A percentile compares a stretch with the other conserved stretches of the same genome.
Evolutionary conservation across 2,888 invertebrate species (phyloP).

Genomic region (Agrotis segetum): DNA sequence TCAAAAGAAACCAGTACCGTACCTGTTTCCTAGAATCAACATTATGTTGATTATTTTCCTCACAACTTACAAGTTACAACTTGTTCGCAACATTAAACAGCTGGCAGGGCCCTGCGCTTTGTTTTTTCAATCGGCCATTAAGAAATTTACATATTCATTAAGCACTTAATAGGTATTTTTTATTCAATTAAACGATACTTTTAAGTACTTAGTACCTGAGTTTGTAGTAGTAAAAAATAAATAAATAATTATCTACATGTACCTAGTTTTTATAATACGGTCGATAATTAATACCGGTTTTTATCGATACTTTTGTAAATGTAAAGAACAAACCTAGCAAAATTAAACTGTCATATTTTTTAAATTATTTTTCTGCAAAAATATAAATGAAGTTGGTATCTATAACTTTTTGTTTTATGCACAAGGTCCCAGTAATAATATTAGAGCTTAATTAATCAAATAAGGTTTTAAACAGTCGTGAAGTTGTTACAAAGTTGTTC

Average conservation of each 20-base stretch:
- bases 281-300: slow-evolving; percentile 22
- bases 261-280: background rate
- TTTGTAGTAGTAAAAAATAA: slow-evolving; percentile 23
- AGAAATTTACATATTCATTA: slow-evolving; percentile 53
- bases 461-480: slow-evolving; percentile 2
- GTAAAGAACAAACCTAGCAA: slow-evolving; percentile 22
- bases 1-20: slow-evolving; percentile 27
- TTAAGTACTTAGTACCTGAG: slow-evolving; percentile 27
- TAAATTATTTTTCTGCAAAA: slow-evolving; percentile 3
- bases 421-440: slow-evolving; percentile 16
- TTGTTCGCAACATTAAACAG: slow-evolving; percentile 46
- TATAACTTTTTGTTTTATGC: slow-evolving; percentile 5
- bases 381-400: background rate
- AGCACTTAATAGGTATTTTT: slow-evolving; percentile 44
- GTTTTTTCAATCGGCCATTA: slow-evolving; percentile 32
- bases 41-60: slow-evolving; percentile 44
- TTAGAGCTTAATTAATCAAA: slow-evolving; percentile 40
- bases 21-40: slow-evolving; percentile 29
- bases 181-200: slow-evolving; percentile 51
- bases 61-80: slow-evolving; percentile 46
- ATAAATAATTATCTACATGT: slow-evolving; percentile 9
- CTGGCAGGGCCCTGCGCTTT: slow-evolving; percentile 19
- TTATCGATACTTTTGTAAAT: slow-evolving; percentile 31
- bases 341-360: background rate
- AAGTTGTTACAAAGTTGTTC: slow-evolving; percentile 24